Conservation (phyloP, 2,797 vertebrate species). For the Clamator glandarius region DNA sequence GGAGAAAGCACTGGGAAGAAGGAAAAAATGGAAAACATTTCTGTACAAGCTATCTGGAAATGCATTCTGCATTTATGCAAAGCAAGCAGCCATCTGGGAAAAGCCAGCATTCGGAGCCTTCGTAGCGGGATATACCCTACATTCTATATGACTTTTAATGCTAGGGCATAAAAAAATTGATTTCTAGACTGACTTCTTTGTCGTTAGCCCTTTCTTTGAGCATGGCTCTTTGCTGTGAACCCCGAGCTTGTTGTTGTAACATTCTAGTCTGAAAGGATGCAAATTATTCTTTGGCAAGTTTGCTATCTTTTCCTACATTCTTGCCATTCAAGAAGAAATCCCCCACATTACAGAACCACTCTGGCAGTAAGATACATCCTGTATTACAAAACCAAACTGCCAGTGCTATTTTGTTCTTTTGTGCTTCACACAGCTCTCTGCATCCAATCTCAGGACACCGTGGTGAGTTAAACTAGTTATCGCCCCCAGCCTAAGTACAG, state of each 20-base stretch:
- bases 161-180: not conserved
- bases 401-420: not conserved
- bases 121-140: not conserved
- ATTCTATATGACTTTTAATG: not conserved
- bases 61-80: not conserved
- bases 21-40: not conserved
- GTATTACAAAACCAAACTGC: conserved; percentile 22
- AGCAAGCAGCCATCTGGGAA: not conserved
- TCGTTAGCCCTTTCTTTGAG: not conserved
- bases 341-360: not conserved
- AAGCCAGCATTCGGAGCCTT: not conserved
- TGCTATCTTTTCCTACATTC: not conserved
- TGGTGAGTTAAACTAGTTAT: conserved; percentile 10
- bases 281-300: not conserved
- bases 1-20: not conserved
- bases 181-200: not conserved
- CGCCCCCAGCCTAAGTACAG: not conserved
- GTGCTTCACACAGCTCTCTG: not conserved
- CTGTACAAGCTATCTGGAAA: not conserved
- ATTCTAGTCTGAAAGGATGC: not conserved
- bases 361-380: not conserved
- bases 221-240: not conserved
- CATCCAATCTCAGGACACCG: not conserved
- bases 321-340: not conserved
- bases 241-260: not conserved